Evolutionary conservation across 1,140 invertebrate species (phyloP), one percentile per base, ranked within the genome.

Genomic region (Drosophila willistoni): DNA sequence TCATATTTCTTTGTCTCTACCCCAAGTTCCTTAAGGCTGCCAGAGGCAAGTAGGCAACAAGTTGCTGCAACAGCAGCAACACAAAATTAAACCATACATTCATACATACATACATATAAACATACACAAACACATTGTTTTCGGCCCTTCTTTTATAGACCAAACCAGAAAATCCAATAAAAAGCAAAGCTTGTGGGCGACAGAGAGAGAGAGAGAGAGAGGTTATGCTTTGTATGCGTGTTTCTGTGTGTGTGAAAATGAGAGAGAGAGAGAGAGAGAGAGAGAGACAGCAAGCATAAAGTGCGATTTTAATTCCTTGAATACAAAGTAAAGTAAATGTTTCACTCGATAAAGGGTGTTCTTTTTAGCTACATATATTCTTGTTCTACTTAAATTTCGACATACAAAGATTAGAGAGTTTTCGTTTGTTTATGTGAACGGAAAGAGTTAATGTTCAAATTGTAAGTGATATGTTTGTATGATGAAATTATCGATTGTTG

Each of bases 281-380:
- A 39, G 64, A 7, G 19, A 13, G 33, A 13, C 19, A 36, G 3
- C 33, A 14, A 33, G 69, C 71, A 78, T 80, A 86, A 84, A 86
- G 66, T 85, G 77, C 84, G 84, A 87, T 87, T 87, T 87, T 87
- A 89, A 87, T 89, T 87, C 85, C 84, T 87, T 77, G 71, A 81
- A 84, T 73, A 73, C 79, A 77, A 90, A 90, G 79, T 90, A 90
- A 90, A 90, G 86, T 87, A 90, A 85, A 77, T 90, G 80, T 66
- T 77, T 70, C 68, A 83, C 29, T 39, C 14, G 10, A 36, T 59
- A 59, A 36, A 59, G 56, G 56, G 56, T 59, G 56, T 59, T 59
- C 9, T 6, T 59, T 39, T 29, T 29, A 29, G 6, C 29, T 29
- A 29, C 29, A 29, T 29, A 51, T 22, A 19, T 51, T 51, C 44